phyloP scores from a whole-genome alignment of 2,113 vertebrate genomes.

The Saccopteryx bilineata region DNA sequence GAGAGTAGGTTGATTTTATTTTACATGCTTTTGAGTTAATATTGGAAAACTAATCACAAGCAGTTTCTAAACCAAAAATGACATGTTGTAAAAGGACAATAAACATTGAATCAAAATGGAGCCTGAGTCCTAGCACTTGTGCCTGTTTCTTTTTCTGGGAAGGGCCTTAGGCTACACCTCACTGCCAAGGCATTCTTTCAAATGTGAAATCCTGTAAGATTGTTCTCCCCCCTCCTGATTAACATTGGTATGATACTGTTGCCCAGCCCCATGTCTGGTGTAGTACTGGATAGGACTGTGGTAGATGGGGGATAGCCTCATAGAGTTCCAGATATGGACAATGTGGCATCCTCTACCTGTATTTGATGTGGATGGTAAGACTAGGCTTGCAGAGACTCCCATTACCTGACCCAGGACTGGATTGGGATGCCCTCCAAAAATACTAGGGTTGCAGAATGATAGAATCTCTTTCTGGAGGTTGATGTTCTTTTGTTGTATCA shows the following conservation, averaged over 20 bases:
- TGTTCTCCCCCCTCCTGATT: neutral
- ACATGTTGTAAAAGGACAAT: slow-evolving; percentile 85
- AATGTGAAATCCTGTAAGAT: slow-evolving; percentile 42
- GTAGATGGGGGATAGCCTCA: neutral
- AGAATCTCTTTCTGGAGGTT: neutral
- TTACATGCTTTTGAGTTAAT: slow-evolving; percentile 84
- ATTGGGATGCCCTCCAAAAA: slow-evolving; percentile 1
- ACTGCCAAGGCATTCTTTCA: slow-evolving; percentile 20
- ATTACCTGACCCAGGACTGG: neutral
- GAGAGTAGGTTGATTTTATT: slow-evolving; percentile 85
- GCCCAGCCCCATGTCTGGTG: neutral
- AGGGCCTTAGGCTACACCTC: slow-evolving; percentile 60
- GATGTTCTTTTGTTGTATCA: slow-evolving; percentile 40
- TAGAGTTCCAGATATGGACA: neutral
- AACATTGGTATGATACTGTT: neutral
- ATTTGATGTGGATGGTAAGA: slow-evolving; percentile 15
- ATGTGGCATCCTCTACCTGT: neutral
- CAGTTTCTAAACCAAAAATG: slow-evolving; percentile 84
- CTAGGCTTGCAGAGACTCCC: neutral
- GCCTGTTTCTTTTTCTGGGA: slow-evolving; percentile 79
- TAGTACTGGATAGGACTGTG: neutral
- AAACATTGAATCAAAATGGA: slow-evolving; percentile 84
- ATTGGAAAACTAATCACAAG: slow-evolving; percentile 85
- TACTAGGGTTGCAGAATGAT: neutral
- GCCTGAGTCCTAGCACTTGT: slow-evolving; percentile 71